A percentile compares a stretch with the other conserved stretches of the same genome.
Conservation (phyloP, 2,888 invertebrate species). For the Synergus laeviventris region DNA sequence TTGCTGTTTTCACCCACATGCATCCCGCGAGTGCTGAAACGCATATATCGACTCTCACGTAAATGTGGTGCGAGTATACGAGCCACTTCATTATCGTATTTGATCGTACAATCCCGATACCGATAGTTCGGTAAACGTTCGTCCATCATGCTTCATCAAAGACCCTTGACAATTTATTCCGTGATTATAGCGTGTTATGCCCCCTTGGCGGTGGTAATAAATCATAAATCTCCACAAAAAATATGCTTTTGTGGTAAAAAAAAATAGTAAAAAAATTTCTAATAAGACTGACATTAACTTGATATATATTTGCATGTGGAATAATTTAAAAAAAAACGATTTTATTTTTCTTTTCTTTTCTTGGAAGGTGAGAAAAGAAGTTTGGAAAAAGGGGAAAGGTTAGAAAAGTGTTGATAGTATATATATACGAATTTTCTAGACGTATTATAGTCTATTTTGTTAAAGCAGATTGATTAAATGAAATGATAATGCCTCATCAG, state of each 20-base stretch:
- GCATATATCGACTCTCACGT: constrained; percentile 40
- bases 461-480: constrained; percentile 13
- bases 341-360: no score
- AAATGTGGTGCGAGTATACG: constrained; percentile 48
- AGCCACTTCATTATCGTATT: constrained; percentile 63
- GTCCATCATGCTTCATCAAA: constrained; percentile 42
- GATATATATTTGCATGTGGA: not conserved
- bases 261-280: not conserved
- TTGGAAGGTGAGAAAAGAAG: no score
- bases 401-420: no score
- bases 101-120: constrained; percentile 53
- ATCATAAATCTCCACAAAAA: constrained; percentile 9
- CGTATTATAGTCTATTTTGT: not conserved
- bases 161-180: constrained; percentile 8
- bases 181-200: constrained; percentile 19
- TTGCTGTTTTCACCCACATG: constrained; percentile 41
- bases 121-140: constrained; percentile 49
- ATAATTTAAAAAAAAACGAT: no score
- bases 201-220: not conserved
- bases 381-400: no score
- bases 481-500: constrained; percentile 19
- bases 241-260: not conserved
- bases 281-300: not conserved
- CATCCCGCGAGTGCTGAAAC: constrained; percentile 6
- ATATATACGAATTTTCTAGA: not conserved